Conservation (phyloP, 2,113 vertebrate genomes). For the Ophthalmotilapia sp. region DNA sequence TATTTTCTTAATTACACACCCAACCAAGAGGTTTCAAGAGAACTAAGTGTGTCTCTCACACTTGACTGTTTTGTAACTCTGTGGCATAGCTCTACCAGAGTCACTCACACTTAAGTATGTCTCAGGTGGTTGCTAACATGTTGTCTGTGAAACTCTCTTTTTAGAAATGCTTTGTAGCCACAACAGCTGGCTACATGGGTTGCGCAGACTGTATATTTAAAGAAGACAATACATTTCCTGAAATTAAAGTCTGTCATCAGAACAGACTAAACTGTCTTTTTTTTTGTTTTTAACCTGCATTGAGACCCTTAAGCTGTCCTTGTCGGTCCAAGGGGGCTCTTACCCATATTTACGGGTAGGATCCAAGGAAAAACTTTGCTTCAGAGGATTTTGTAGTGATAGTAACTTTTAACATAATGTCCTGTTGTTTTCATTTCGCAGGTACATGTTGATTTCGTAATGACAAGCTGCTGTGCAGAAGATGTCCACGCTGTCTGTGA, state of each 20-base stretch:
- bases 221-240: background rate
- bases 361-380: background rate
- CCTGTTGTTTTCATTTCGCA: slow-evolving; percentile 8
- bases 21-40: background rate
- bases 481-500: slow-evolving; percentile 77
- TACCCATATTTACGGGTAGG: background rate
- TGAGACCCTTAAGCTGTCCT: background rate
- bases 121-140: background rate
- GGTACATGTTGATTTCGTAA: slow-evolving; percentile 71
- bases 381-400: background rate
- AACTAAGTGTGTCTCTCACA: background rate
- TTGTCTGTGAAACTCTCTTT: background rate
- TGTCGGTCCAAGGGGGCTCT: background rate
- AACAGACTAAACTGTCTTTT: background rate
- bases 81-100: background rate
- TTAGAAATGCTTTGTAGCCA: background rate
- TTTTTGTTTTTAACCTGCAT: background rate
- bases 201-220: background rate
- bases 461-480: slow-evolving; percentile 77
- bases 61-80: background rate
- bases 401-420: background rate
- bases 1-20: background rate
- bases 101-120: background rate
- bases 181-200: background rate
- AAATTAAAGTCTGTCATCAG: background rate